Percentiles rank a stretch among this genome's conserved stretches.
Evolutionary conservation across 2,888 invertebrate species (phyloP).

Genomic region (Lithophane semibrunnea): DNA sequence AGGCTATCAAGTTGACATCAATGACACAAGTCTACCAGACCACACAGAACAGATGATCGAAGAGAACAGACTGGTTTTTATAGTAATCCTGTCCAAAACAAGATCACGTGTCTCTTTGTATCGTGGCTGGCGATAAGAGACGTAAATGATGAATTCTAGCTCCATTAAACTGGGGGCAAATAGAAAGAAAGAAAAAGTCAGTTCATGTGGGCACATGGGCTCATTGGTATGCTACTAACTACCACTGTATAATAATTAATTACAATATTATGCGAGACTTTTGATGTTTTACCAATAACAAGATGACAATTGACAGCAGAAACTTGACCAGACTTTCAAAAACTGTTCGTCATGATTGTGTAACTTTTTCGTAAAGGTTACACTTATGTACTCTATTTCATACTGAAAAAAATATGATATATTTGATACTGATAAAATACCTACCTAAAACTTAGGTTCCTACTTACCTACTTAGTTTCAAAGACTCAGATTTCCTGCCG

Average conservation of each 20-base stretch:
- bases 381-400: too few species aligned
- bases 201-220: neutral
- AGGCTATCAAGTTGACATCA: conserved; percentile 25
- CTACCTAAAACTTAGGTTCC: neutral
- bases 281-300: neutral
- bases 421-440: too few species aligned
- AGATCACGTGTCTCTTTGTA: conserved; percentile 3
- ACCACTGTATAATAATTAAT: too few species aligned
- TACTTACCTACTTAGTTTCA: neutral
- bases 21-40: conserved; percentile 12
- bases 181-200: too few species aligned
- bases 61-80: conserved; percentile 3
- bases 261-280: too few species aligned
- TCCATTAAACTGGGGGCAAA: too few species aligned
- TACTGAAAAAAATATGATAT: too few species aligned
- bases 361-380: conserved; percentile 30
- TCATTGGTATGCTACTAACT: neutral
- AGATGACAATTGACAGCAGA: conserved; percentile 11
- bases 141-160: neutral
- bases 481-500: conserved; percentile 20
- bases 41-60: too few species aligned
- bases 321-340: conserved; percentile 22
- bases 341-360: neutral
- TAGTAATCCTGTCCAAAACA: neutral
- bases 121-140: neutral